These are phyloP conservation scores for Charina bottae DNA, from an alignment of 2,113 vertebrate species.

Conservation along the genomic window DNA sequence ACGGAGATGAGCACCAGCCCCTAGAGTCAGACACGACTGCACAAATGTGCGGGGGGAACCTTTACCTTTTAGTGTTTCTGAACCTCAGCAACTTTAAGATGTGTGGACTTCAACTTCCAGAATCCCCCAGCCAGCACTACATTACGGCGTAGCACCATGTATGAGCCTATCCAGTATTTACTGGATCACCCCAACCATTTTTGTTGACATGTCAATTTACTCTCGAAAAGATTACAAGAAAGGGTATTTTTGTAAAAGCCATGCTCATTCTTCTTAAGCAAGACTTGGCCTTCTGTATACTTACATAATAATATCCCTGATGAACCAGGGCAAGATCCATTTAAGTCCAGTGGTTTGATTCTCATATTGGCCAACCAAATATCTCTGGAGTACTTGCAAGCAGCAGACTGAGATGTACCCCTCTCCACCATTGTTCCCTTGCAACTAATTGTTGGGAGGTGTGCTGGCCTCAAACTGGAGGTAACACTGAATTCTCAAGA, in stretches of 20 bases:
- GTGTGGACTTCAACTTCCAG: neutral
- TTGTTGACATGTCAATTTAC: neutral
- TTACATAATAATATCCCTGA: neutral
- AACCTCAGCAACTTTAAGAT: neutral
- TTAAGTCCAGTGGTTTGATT: neutral
- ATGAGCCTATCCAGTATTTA: neutral
- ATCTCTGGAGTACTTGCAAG: neutral
- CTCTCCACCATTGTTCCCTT: neutral
- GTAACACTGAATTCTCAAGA: neutral
- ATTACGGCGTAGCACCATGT: neutral
- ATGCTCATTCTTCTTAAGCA: neutral
- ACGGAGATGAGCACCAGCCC: too few relatives aligned
- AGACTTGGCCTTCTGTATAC: neutral
- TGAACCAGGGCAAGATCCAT: neutral
- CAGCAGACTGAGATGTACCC: neutral
- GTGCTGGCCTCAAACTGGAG: neutral
- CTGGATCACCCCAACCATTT: neutral
- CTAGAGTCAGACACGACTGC: too few relatives aligned
- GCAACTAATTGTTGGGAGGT: neutral
- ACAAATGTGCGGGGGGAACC: too few relatives aligned
- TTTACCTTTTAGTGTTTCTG: too few relatives aligned
- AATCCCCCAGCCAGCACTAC: neutral
- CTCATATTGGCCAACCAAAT: neutral
- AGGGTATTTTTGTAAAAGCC: neutral
- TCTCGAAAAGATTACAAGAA: neutral